Evolutionary conservation across 2,797 vertebrate species (phyloP).

Genomic region (Holocentrus rufus): DNA sequence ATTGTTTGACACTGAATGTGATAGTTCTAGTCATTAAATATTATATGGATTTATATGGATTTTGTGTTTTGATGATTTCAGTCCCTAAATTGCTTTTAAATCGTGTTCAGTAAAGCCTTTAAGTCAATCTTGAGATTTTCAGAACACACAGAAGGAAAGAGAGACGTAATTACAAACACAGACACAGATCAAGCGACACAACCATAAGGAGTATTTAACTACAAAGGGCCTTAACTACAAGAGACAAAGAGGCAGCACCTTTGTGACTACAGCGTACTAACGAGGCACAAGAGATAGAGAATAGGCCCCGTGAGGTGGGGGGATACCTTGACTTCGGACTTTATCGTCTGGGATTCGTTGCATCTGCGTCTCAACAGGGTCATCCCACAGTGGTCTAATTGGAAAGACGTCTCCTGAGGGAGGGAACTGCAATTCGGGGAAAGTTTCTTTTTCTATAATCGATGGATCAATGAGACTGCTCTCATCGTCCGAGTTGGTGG

Average conservation of each 20-base stretch:
- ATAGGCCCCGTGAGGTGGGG: conserved; percentile 86
- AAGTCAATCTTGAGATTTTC: conserved; percentile 93
- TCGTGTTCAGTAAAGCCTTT: conserved; percentile 64
- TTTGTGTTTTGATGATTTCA: conserved; percentile 28
- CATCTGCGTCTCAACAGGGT: conserved; percentile 99
- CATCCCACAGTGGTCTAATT: conserved; percentile 97
- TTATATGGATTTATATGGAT: not conserved
- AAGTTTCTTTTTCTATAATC: conserved; percentile 92
- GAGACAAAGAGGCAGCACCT: conserved; percentile 85
- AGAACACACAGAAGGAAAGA: conserved; percentile 81
- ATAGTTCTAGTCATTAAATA: not conserved
- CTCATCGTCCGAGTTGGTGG: conserved; percentile 90
- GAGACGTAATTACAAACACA: conserved; percentile 78
- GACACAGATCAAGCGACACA: conserved; percentile 81
- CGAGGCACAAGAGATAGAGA: conserved; percentile 90
- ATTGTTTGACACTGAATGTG: conserved; percentile 14
- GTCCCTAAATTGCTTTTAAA: conserved; percentile 46
- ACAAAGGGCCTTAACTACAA: conserved; percentile 81
- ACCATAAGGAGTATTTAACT: conserved; percentile 75
- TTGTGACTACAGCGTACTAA: conserved; percentile 86
- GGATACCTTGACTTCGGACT: conserved; percentile 98
- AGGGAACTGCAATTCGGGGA: conserved; percentile 90
- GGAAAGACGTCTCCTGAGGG: conserved; percentile 96
- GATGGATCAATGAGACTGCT: conserved; percentile 94
- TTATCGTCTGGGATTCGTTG: conserved; percentile 98